Evolutionary conservation across 2,113 vertebrate genomes (phyloP).

Genomic region (Aegithalos caudatus): DNA sequence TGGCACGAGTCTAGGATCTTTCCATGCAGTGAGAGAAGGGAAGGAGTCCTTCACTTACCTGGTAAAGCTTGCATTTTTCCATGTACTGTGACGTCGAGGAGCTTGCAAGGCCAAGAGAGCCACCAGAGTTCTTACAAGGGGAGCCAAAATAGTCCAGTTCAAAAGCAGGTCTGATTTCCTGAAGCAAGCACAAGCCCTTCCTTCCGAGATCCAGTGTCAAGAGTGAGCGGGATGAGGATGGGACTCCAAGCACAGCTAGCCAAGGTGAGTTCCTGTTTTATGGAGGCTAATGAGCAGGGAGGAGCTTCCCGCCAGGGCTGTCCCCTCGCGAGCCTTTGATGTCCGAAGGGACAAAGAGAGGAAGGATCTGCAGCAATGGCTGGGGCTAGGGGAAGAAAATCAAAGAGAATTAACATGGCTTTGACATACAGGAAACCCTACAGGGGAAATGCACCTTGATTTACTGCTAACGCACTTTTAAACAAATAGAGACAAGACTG

Average conservation of each 20-base stretch:
- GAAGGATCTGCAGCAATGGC: constrained; percentile 74
- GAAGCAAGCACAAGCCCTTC: background rate
- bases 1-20: background rate
- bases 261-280: constrained; percentile 78
- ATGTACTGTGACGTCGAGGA: constrained; percentile 41
- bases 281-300: constrained; percentile 73
- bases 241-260: constrained; percentile 38
- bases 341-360: constrained; percentile 81
- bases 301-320: constrained; percentile 71
- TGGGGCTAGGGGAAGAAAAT: constrained; percentile 74
- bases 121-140: background rate
- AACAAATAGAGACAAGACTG: constrained; percentile 76
- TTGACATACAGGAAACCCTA: constrained; percentile 87
- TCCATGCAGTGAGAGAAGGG: background rate
- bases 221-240: constrained; percentile 66
- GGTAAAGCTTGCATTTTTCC: constrained; percentile 65
- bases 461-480: constrained; percentile 84
- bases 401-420: constrained; percentile 92
- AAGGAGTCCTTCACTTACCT: constrained; percentile 15
- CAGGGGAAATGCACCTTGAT: constrained; percentile 83
- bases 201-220: constrained; percentile 47
- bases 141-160: constrained; percentile 47
- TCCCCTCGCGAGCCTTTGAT: constrained; percentile 84
- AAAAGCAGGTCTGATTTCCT: constrained; percentile 33
- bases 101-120: background rate